Base-by-base conservation (phyloP, 2,797 vertebrate species). In the Poeciliopsis gracilis region DNA sequence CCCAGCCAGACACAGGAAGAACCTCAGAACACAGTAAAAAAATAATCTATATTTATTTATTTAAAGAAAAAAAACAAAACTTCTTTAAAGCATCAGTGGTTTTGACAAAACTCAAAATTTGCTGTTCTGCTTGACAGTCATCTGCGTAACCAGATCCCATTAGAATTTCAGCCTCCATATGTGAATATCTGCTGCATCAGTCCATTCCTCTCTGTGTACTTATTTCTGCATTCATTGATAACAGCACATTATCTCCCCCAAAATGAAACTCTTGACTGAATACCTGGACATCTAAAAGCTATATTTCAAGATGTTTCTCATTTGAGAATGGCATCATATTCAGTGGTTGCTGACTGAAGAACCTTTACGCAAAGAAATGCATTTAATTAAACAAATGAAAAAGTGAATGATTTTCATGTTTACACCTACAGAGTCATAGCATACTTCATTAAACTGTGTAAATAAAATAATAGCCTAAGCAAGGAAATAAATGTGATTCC, bases 361-460 rank as follows among this genome's bases (percentile, higher is more conserved):
- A 18, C 78, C 73, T 76, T 73, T 72, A 76, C 63, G 41, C 85
- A 81, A 69, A 85, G 75, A 46, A 49, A 73, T 53, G 47, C 4
- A 30, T 90, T 88, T 84, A 82, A 84, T 91, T 80, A 80, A 87
- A 87, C n/a, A 78, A 57, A 78, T 59, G 70, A 85, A 67, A 23
- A 73, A 80, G 66, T 75, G 47, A 33, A 46, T 82, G 83, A 88
- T 86, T 87, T 81, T 72, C 83, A 25, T 55, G 8, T 75, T 85
- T 72, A 47, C 66, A 9, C 67, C 38, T 45, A 36, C 77, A 81
- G 77, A 87, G 84, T 88, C 78, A 83, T 74, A 73, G 47, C 6
- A 53, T 79, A 72, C 82, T 80, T 87, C 88, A 94, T 92, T 90
- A 90, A 88, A 85, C 73, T 63, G 45, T 76, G 71, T 77, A 85